phyloP scores from a whole-genome alignment of 1,140 invertebrate species.

The Macrosteles quadrilineatus region DNA sequence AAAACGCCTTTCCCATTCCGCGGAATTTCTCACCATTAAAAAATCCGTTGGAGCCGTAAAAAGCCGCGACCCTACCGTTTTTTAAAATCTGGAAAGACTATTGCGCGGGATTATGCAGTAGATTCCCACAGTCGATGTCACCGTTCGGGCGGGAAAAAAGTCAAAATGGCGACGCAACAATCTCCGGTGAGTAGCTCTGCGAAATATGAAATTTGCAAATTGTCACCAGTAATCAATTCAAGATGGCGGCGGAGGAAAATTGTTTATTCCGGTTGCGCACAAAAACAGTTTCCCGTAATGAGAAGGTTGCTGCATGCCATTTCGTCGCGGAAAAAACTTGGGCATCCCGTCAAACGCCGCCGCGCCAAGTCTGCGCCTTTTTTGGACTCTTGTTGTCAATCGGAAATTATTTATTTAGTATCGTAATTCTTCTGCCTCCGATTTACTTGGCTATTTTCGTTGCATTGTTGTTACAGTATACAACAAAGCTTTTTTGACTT shows the following conservation, averaged over 20 bases:
- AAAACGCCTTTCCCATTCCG: slow-evolving; percentile 30
- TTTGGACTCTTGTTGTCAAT: not conserved
- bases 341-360: not conserved
- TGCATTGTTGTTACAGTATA: no score
- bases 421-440: not conserved
- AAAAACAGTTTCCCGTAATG: slow-evolving; percentile 23
- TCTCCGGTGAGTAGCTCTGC: not conserved
- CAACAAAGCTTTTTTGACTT: no score
- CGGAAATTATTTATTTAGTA: slow-evolving; percentile 17
- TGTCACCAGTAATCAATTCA: slow-evolving; percentile 23
- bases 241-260: slow-evolving; percentile 22
- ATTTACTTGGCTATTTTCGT: no score
- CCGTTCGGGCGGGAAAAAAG: not conserved
- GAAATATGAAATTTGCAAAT: slow-evolving; percentile 30
- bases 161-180: no score
- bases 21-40: slow-evolving; percentile 29
- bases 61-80: slow-evolving; percentile 8
- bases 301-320: slow-evolving; percentile 23
- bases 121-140: slow-evolving; percentile 17
- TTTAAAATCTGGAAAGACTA: slow-evolving; percentile 12
- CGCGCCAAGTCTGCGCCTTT: not conserved
- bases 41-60: slow-evolving; percentile 31
- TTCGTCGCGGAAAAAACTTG: slow-evolving; percentile 16
- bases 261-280: slow-evolving; percentile 20
- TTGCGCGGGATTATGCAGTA: slow-evolving; percentile 17